Base-by-base conservation (phyloP, 2,888 invertebrate species). In the Cantharis nigra region DNA sequence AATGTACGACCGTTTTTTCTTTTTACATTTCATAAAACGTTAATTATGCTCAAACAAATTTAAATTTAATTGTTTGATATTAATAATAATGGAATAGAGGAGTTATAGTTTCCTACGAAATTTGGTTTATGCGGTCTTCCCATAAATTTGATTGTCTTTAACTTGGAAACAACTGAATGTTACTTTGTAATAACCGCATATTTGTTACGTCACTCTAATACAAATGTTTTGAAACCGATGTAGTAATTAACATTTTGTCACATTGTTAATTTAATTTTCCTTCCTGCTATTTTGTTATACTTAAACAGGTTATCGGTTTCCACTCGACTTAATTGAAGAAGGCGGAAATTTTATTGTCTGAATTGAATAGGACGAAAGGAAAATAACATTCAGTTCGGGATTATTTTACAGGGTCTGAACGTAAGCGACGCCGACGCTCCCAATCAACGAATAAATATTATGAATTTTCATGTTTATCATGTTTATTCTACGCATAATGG, bases 71-170 rank as follows among this genome's bases (percentile, higher is more conserved):
- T 49, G 49, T 49, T 49, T n/a, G 49, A 49, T 49, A 49, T 49
- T 49, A 49, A 49, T 49, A 49, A 49, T 49, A 49, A n/a, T 49
- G 49, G 49, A 49, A 49, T 13, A 9, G 49, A 49, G 49, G 70
- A 71, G 63, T 71, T 72, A n/a, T n/a, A 72, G 30, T 33, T 65
- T 72, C 65, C 49, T 64, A 33, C 72, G 20, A 30, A 30, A 11
- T 72, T 64, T 65, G 71, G 71, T 71, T 63, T 63, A 18, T 64
- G 63, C 63, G 71, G 71, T 63, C 63, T 63, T 30, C 26, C 28
- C 64, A 30, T 72, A 33, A 67, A 72, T 72, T 72, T 49, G 72
- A 72, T 72, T 33, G 67, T 30, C 71, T 71, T 67, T 13, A 67
- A 33, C 65, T 33, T 13, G 65, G 65, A 72, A 65, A 72, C 71